A percentile compares a stretch with the other conserved stretches of the same genome.
Evolutionary conservation across 2,888 invertebrate species (phyloP).

Genomic region (Abrostola triplasia): DNA sequence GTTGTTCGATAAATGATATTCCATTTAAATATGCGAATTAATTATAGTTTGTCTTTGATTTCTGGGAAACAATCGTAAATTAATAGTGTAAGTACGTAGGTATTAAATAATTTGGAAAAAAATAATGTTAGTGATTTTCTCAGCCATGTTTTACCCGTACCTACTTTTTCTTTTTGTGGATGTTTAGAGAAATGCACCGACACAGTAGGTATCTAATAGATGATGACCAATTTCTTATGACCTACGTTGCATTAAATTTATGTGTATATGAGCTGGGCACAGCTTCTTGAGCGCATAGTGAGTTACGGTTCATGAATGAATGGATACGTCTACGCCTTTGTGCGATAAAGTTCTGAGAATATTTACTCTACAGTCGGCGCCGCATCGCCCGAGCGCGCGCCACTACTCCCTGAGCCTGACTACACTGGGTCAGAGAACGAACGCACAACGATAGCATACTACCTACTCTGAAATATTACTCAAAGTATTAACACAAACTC

Average conservation of each 20-base stretch:
- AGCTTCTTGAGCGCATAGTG: constrained; percentile 54
- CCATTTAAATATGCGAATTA: neutral
- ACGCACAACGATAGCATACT: constrained; percentile 4
- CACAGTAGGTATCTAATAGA: constrained; percentile 58
- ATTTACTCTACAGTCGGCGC: constrained; percentile 79
- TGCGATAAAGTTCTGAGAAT: constrained; percentile 81
- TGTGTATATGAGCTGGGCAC: constrained; percentile 49
- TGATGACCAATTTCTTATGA: constrained; percentile 64
- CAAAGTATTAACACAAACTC: constrained; percentile 1
- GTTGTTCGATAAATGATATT: too few species aligned
- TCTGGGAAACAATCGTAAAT: neutral
- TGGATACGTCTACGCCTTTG: constrained; percentile 69
- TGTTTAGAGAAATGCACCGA: constrained; percentile 58
- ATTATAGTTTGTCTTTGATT: neutral
- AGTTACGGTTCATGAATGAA: constrained; percentile 78
- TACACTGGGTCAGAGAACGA: constrained; percentile 61
- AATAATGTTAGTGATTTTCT: neutral
- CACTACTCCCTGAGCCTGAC: constrained; percentile 47
- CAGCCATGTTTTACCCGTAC: too few species aligned
- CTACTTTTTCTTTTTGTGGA: constrained; percentile 56
- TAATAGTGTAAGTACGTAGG: too few species aligned
- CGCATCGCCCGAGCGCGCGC: constrained; percentile 69
- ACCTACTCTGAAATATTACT: constrained; percentile 6
- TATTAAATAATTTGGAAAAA: too few species aligned
- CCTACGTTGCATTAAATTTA: constrained; percentile 50